phyloP scores from a whole-genome alignment of 1,140 invertebrate genomes.

The Bradysia coprophila region DNA sequence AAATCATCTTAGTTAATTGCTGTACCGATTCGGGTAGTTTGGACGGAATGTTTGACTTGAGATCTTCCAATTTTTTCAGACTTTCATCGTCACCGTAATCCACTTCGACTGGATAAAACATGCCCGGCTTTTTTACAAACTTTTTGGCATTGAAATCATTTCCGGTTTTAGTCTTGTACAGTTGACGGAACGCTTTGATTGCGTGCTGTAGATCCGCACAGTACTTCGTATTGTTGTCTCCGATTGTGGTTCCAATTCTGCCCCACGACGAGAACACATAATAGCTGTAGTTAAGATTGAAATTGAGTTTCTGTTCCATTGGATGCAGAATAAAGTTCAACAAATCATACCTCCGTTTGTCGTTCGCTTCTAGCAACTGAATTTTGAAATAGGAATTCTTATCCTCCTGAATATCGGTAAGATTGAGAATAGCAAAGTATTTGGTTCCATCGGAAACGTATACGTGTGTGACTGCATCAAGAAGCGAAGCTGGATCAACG shows the following conservation, averaged over 20 bases:
- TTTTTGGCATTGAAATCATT: conserved; percentile 53
- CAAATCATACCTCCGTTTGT: no score
- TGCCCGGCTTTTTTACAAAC: conserved; percentile 65
- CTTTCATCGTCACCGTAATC: conserved; percentile 52
- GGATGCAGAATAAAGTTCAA: no score
- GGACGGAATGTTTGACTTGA: conserved; percentile 29
- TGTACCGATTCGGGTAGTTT: conserved; percentile 61
- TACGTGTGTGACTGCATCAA: conserved; percentile 67
- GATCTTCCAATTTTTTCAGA: conserved; percentile 1
- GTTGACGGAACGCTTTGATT: conserved; percentile 38
- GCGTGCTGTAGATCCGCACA: conserved; percentile 35
- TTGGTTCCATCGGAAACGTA: conserved; percentile 41
- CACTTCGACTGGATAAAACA: conserved; percentile 78
- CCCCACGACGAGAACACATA: conserved; percentile 61
- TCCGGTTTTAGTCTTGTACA: conserved; percentile 72
- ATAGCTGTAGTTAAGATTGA: background rate
- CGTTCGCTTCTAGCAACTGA: conserved; percentile 70
- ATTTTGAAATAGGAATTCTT: conserved; percentile 94
- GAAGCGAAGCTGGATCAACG: conserved; percentile 73
- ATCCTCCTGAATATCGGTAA: conserved; percentile 68
- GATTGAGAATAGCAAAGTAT: conserved; percentile 60
- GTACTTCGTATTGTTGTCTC: conserved; percentile 54
- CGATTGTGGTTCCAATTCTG: conserved; percentile 84
- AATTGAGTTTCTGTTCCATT: background rate
- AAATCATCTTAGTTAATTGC: conserved; percentile 68